These are phyloP conservation scores for Subacronicta megacephala DNA, from an alignment of 2,888 invertebrate genomes.

Conservation along the genomic window DNA sequence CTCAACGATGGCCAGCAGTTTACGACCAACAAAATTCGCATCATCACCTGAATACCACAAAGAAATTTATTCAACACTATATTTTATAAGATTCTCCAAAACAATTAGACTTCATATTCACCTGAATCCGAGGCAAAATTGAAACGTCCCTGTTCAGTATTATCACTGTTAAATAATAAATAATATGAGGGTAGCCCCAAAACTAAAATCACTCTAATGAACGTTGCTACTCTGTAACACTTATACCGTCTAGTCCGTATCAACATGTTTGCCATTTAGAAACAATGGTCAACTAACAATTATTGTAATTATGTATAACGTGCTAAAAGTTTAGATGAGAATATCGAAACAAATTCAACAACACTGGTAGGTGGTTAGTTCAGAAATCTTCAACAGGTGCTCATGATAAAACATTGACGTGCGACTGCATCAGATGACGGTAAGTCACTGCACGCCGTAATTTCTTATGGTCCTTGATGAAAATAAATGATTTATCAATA, in stretches of 20 bases:
- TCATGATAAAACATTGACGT: slow-evolving; percentile 66
- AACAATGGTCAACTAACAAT: slow-evolving; percentile 28
- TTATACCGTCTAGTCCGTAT: slow-evolving; percentile 79
- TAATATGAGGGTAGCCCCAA: slow-evolving; percentile 76
- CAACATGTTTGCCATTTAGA: slow-evolving; percentile 83
- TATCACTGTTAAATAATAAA: slow-evolving; percentile 56
- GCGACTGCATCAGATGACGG: slow-evolving; percentile 52
- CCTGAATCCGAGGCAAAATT: slow-evolving; percentile 50
- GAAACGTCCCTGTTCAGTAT: slow-evolving; percentile 20
- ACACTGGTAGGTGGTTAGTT: slow-evolving; percentile 74
- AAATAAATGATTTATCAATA: slow-evolving; percentile 73
- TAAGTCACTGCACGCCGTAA: slow-evolving; percentile 62
- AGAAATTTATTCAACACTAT: slow-evolving; percentile 1
- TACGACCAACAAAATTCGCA: slow-evolving; percentile 61
- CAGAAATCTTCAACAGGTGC: slow-evolving; percentile 40
- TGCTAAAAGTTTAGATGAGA: neutral
- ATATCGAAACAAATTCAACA: slow-evolving; percentile 80
- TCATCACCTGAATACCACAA: slow-evolving; percentile 40
- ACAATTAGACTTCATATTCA: slow-evolving; percentile 40
- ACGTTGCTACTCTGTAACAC: slow-evolving; percentile 68
- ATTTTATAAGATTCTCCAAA: neutral
- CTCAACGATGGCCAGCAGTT: slow-evolving; percentile 67
- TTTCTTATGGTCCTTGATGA: slow-evolving; percentile 60
- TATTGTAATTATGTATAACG: slow-evolving; percentile 20
- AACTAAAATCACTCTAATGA: slow-evolving; percentile 75